A percentile compares a stretch with the other conserved stretches of the same genome.
These are phyloP conservation scores for Ovibos moschatus DNA, from an alignment of 2,113 vertebrate species.

Conservation along the genomic window DNA sequence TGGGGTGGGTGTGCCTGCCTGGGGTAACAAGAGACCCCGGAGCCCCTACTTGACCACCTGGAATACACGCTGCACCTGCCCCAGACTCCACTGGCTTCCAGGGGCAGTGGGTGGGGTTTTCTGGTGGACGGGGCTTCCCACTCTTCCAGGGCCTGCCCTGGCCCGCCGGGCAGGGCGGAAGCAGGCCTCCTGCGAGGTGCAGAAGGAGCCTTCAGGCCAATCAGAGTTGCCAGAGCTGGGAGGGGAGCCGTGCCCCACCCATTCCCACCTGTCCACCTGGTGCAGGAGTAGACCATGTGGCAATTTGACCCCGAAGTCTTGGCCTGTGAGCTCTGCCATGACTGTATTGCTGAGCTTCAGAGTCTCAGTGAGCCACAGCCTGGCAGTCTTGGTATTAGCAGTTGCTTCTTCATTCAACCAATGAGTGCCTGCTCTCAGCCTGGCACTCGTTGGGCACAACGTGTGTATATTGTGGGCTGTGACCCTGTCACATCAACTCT, in stretches of 20 bases:
- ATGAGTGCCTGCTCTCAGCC: not conserved
- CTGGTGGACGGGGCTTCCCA: not conserved
- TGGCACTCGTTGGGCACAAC: not conserved
- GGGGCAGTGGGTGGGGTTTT: not conserved
- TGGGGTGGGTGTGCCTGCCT: rapidly evolving
- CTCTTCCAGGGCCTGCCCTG: not conserved
- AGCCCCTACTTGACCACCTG: not conserved
- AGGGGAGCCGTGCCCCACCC: rapidly evolving
- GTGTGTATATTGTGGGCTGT: not conserved
- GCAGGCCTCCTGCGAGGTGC: not conserved
- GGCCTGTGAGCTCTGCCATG: not conserved
- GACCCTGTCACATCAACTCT: not conserved
- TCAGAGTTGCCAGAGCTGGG: not conserved
- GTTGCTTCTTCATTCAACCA: not conserved
- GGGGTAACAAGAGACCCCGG: not conserved
- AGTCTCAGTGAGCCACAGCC: not conserved
- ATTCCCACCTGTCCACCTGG: not conserved
- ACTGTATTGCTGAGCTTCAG: not conserved
- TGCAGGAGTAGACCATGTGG: not conserved
- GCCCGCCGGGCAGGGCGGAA: rapidly evolving
- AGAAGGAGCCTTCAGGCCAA: not conserved
- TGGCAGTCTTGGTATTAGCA: not conserved
- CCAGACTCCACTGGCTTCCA: not conserved
- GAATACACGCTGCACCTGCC: not conserved
- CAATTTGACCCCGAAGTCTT: not conserved